Evolutionary conservation across 2,888 invertebrate genomes (phyloP), one percentile per base, ranked within the genome.

Genomic region (Venusia cambrica): DNA sequence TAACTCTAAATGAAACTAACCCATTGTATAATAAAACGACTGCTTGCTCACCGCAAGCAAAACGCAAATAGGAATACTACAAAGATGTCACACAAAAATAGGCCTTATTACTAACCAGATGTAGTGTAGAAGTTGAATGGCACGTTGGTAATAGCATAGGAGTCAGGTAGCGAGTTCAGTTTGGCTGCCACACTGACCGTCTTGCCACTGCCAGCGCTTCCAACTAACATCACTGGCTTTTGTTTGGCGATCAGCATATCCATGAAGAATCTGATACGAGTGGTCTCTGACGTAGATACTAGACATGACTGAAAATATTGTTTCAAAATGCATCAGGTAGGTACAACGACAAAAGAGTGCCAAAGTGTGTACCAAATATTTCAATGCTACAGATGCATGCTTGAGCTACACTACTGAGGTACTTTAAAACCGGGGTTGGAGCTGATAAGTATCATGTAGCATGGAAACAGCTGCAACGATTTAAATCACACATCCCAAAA

Each of bases 41-140:
- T n/a, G n/a, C n/a, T n/a, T n/a, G n/a, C n/a, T n/a, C n/a, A n/a
- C n/a, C n/a, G n/a, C n/a, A n/a, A n/a, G n/a, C n/a, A n/a, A n/a
- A n/a, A n/a, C n/a, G 1, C 6, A 10, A 15, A 16, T 10, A 10
- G 6, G 1, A 18, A 1, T 4, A 6, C 3, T 8, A 22, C n/a
- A 7, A 11, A 5, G 4, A 27, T 12, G 4, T n/a, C 12, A 38
- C 17, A 30, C 8, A 5, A 28, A 9, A 24, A 27, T n/a, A 19
- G 20, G 13, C 14, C 14, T 3, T 13, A 27, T 19, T 42, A n/a
- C 55, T 57, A 56, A 91, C 91, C 91, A 17, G 97, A 97, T 0
- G 96, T 95, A 0, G 97, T 97, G 68, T 98, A 98, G 71, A 96
- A 98, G 81, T 98, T 98, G 68, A 98, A 94, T 0, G 97, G 96